Conservation (phyloP, 2,113 vertebrate species). For the Atrichornis clamosus region DNA sequence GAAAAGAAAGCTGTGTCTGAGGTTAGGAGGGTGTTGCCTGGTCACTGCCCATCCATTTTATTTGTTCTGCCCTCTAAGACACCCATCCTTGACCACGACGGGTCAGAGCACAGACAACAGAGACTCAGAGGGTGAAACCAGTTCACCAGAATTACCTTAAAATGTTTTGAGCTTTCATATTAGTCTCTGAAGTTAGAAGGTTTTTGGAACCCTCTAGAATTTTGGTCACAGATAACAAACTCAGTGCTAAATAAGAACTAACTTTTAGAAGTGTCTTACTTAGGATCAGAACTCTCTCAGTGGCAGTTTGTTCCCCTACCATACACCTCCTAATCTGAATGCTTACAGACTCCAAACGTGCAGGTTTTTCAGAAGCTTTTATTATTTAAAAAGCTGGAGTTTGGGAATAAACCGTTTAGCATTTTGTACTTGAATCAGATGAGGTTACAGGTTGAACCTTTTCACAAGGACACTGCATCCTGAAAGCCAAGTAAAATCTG, state of each 20-base stretch:
- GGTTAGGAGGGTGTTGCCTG: not conserved
- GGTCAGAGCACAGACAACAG: not conserved
- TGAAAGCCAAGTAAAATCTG: not conserved
- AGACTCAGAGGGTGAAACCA: not conserved
- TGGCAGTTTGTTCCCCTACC: not conserved
- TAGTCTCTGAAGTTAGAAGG: not conserved
- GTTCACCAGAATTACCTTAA: not conserved
- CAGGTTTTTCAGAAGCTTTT: not conserved
- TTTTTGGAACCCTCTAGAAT: not conserved
- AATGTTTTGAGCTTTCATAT: not conserved
- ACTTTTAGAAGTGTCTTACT: not conserved
- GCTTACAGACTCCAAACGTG: not conserved
- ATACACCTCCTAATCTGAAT: not conserved
- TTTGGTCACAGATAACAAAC: not conserved
- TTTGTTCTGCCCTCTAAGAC: not conserved
- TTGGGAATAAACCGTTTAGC: not conserved
- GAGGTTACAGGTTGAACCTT: not conserved
- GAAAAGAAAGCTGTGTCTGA: not conserved
- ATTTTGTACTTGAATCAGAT: not conserved
- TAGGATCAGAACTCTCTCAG: not conserved
- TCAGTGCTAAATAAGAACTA: not conserved
- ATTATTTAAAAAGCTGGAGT: not conserved
- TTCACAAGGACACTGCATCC: not conserved
- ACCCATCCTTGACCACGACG: fast-evolving
- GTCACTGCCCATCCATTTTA: not conserved